Conservation (phyloP, 1,140 invertebrate genomes). For the Cydia amplana region DNA sequence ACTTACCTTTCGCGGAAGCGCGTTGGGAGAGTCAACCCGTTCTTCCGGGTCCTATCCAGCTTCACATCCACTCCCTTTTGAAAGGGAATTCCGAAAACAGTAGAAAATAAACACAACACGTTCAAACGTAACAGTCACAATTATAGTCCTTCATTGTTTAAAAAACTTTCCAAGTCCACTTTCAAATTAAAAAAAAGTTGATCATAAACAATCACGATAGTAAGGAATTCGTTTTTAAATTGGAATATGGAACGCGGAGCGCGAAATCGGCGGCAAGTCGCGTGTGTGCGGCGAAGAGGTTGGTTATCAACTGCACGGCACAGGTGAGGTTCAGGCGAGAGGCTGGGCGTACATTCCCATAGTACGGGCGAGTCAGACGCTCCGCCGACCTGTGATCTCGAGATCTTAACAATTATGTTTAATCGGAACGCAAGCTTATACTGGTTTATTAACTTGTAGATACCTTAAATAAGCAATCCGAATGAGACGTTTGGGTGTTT, state of each 20-base stretch:
- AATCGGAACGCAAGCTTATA: background rate
- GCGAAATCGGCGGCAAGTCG: conserved; percentile 31
- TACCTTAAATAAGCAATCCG: background rate
- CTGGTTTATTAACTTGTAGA: background rate
- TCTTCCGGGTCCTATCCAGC: conserved; percentile 57
- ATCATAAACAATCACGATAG: conserved; percentile 42
- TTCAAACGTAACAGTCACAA: conserved; percentile 35
- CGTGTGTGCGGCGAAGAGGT: conserved; percentile 55
- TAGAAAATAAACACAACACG: conserved; percentile 39
- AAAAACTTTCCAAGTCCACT: conserved; percentile 30
- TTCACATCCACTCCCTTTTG: conserved; percentile 60
- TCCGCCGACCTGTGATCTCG: background rate
- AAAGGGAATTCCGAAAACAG: conserved; percentile 38
- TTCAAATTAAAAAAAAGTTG: conserved; percentile 38
- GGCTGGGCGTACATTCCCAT: conserved; percentile 47
- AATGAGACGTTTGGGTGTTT: conserved; percentile 39
- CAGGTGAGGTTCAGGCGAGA: conserved; percentile 52
- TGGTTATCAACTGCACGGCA: conserved; percentile 63
- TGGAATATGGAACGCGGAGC: conserved; percentile 34
- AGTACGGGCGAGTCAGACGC: background rate
- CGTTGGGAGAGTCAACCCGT: conserved; percentile 59
- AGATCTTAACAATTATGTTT: conserved; percentile 4
- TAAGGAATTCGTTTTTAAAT: conserved; percentile 36
- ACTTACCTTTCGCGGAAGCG: conserved; percentile 60
- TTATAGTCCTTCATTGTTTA: conserved; percentile 34